Evolutionary conservation across 2,797 vertebrate genomes (phyloP), one percentile per base, ranked within the genome.

Genomic region (Pangasius larnaudii): DNA sequence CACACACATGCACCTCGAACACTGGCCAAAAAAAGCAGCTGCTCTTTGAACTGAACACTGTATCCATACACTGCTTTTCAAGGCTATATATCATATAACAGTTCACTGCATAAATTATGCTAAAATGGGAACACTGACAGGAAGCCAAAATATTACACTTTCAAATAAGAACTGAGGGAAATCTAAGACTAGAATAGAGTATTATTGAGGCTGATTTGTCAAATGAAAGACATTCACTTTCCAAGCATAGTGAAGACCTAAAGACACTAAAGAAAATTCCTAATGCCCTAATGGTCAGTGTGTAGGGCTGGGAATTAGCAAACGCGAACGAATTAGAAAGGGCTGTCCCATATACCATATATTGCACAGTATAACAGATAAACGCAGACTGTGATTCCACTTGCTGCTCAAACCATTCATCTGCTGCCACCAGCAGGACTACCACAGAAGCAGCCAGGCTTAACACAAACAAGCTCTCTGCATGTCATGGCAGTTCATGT

Each of bases 91-190:
- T 94, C 94, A 92, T 90, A 92, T 96, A 95, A 95, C 94, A 95
- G 93, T 94, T 94, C 93, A 93, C 92, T 92, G 95, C 93, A 95
- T 95, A 96, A 95, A 95, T 95, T 95, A 95, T 95, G 95, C 93
- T 93, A 93, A 95, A 91, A 92, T 92, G 89, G 93, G 94, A 94
- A 94, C 92, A 91, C 91, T 90, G 92, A 94, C 95, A 95, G 95
- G 92, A 94, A 93, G 91, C 91, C 92, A 91, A 90, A 84, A 85
- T 92, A 94, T 95, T 95, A 95, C 94, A 94, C 94, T 93, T 94
- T 92, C 49, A 92, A 92, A 92, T 91, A 79, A 86, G 85, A 56
- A 58, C 65, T 8, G 82, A 39, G 33, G 67, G 91, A 90, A 92
- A 91, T 88, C 75, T 67, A 87, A 91, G 74, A 86, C 84, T 88